Evolutionary conservation across 2,113 vertebrate species (phyloP).

Genomic region (Scopus umbretta): DNA sequence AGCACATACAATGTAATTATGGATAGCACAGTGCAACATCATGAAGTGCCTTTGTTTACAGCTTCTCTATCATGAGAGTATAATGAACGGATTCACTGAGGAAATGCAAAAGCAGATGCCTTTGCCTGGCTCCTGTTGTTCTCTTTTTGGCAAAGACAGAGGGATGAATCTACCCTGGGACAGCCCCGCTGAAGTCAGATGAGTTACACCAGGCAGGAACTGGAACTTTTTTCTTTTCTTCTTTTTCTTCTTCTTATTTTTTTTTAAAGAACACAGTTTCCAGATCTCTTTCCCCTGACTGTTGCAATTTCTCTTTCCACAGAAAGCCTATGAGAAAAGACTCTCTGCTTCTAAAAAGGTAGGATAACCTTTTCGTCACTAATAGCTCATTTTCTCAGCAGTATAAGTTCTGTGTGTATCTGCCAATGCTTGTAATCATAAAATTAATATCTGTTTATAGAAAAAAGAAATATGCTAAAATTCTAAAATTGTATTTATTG

Average conservation of each 20-base stretch:
- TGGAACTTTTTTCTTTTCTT: slow-evolving; percentile 5
- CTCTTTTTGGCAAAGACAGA: slow-evolving; percentile 55
- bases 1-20: slow-evolving; percentile 45
- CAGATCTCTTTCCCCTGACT: slow-evolving; percentile 19
- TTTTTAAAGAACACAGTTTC: not conserved
- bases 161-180: slow-evolving; percentile 42
- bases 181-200: slow-evolving; percentile 36
- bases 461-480: not conserved
- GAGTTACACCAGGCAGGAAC: slow-evolving; percentile 29
- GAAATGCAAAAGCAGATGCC: slow-evolving; percentile 65
- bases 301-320: slow-evolving; percentile 45
- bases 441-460: not conserved
- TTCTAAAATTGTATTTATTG: not conserved
- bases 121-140: slow-evolving; percentile 53
- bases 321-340: slow-evolving; percentile 61
- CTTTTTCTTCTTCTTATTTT: not conserved
- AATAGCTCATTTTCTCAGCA: not conserved
- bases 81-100: slow-evolving; percentile 58
- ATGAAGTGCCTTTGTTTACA: slow-evolving; percentile 61
- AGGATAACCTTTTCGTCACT: slow-evolving; percentile 37
- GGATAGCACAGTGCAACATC: slow-evolving; percentile 39
- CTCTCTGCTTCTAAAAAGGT: slow-evolving; percentile 56
- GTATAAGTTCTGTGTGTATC: not conserved
- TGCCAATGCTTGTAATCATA: not conserved
- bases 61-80: slow-evolving; percentile 38